These are phyloP conservation scores for Furnarius figulus DNA, from an alignment of 2,113 vertebrate species.

Conservation along the genomic window DNA sequence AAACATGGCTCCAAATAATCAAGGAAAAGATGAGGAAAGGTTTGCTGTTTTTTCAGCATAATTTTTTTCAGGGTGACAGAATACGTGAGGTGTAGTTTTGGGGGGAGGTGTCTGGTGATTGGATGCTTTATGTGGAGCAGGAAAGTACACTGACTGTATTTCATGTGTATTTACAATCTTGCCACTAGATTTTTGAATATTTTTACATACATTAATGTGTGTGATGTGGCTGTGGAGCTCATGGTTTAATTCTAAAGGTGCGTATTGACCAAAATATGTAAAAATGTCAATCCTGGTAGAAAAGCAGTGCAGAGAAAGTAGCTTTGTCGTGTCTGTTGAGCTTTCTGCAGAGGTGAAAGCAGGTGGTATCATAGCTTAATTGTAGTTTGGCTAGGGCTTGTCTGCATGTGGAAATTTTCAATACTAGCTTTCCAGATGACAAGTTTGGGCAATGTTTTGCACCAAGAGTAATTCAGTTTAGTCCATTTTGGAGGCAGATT, in stretches of 20 bases:
- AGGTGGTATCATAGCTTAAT: background rate
- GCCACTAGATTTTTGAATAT: background rate
- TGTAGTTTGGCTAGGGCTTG: background rate
- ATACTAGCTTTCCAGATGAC: background rate
- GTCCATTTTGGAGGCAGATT: slow-evolving; percentile 10
- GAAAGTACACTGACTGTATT: slow-evolving; percentile 3
- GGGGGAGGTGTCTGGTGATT: background rate
- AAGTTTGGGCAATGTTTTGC: slow-evolving; percentile 14
- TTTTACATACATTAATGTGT: slow-evolving; percentile 31
- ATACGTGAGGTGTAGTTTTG: background rate
- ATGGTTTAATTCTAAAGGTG: background rate
- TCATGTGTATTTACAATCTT: slow-evolving; percentile 21
- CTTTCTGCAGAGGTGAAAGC: background rate
- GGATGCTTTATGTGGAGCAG: background rate
- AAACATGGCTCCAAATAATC: background rate
- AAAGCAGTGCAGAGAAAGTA: background rate
- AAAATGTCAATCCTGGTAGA: background rate
- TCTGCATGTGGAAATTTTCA: slow-evolving; percentile 18
- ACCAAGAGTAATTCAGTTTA: slow-evolving; percentile 22
- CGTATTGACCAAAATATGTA: background rate
- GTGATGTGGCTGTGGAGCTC: background rate
- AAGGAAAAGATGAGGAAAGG: background rate
- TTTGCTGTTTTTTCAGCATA: background rate
- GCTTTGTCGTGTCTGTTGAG: background rate
- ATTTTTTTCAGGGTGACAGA: background rate